A percentile compares a stretch with the other conserved stretches of the same genome.
Conservation (phyloP, 2,888 invertebrate species). For the Andrena chrysosceles region DNA sequence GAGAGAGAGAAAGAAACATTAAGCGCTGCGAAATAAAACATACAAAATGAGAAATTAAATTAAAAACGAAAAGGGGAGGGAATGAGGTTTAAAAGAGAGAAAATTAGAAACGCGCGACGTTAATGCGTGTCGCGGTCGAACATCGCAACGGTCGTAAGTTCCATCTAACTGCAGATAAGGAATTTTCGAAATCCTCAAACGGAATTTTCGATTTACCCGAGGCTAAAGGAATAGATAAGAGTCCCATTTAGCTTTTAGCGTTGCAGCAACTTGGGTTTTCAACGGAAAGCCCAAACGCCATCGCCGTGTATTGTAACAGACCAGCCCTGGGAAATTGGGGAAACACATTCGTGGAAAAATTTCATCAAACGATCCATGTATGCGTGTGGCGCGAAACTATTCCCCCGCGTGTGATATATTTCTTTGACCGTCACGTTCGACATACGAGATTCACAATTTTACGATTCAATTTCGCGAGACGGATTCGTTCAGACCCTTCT, state of each 20-base stretch:
- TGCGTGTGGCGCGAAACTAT: neutral
- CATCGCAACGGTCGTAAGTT: too few species aligned
- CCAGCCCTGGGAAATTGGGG: too few species aligned
- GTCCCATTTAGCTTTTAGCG: too few species aligned
- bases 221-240: too few species aligned
- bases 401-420: neutral
- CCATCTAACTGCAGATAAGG: too few species aligned
- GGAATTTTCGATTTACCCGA: too few species aligned
- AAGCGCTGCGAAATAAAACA: neutral
- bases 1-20: neutral
- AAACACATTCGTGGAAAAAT: too few species aligned
- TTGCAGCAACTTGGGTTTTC: too few species aligned
- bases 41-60: neutral
- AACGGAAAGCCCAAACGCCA: too few species aligned
- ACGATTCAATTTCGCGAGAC: neutral
- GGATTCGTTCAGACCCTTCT: neutral
- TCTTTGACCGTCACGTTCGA: neutral
- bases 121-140: too few species aligned
- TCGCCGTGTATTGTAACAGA: too few species aligned
- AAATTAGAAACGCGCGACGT: neutral
- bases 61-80: neutral
- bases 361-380: neutral
- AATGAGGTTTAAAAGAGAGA: neutral
- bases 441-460: neutral
- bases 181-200: too few species aligned